These are phyloP conservation scores for Ametastegia equiseti DNA, from an alignment of 2,888 invertebrate genomes.

Conservation along the genomic window DNA sequence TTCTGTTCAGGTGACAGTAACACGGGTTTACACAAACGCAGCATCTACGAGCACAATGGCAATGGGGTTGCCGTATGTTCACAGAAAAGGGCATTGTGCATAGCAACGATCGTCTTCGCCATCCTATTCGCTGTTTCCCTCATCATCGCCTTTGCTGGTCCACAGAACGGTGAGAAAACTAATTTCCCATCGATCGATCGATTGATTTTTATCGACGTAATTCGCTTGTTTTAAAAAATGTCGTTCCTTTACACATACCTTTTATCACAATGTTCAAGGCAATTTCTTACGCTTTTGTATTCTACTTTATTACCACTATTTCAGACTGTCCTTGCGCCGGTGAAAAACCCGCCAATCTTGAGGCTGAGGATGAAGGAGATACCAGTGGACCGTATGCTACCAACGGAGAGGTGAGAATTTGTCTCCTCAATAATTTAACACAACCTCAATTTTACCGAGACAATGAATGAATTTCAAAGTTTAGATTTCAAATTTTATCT, in stretches of 20 bases:
- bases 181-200: not conserved
- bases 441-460: not conserved
- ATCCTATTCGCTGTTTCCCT: slow-evolving; percentile 90
- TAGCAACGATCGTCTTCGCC: slow-evolving; percentile 88
- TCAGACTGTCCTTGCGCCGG: slow-evolving; percentile 86
- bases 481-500: not conserved
- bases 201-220: not conserved
- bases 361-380: slow-evolving; percentile 81
- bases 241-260: not conserved
- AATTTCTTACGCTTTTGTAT: not conserved
- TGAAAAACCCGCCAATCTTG: slow-evolving; percentile 81
- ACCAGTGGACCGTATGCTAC: slow-evolving; percentile 84
- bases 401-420: slow-evolving; percentile 78
- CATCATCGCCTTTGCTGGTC: slow-evolving; percentile 93
- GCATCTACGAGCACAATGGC: slow-evolving; percentile 85
- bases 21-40: slow-evolving; percentile 81
- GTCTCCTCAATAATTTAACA: not conserved
- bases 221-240: slow-evolving; percentile 1
- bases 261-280: not conserved
- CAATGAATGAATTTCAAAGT: no score
- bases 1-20: slow-evolving; percentile 81
- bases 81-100: slow-evolving; percentile 89
- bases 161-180: slow-evolving; percentile 85
- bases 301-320: slow-evolving; percentile 59
- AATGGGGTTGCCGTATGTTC: slow-evolving; percentile 92